Evolutionary conservation across 2,113 vertebrate species (phyloP).

Genomic region (Mystacornis crossleyi): DNA sequence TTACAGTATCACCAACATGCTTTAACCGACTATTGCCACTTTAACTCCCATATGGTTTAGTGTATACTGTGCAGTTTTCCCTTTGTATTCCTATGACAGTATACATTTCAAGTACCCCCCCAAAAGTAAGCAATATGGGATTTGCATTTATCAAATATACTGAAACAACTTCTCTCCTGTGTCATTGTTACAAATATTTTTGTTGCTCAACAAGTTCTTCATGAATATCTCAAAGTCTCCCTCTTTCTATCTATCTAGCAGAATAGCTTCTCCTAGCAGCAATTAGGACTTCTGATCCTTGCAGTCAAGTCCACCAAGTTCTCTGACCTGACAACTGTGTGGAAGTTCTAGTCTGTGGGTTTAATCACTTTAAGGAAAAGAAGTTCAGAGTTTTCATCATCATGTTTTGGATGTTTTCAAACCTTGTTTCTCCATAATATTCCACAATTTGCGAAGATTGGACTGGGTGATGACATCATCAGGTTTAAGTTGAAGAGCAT

Average conservation of each 20-base stretch:
- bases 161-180: conserved; percentile 69
- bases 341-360: conserved; percentile 27
- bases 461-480: conserved; percentile 97
- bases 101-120: conserved; percentile 41
- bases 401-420: conserved; percentile 89
- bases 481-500: conserved; percentile 94
- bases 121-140: conserved; percentile 29
- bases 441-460: conserved; percentile 97
- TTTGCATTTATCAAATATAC: conserved; percentile 56
- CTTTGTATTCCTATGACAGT: conserved; percentile 48
- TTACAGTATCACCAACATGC: conserved; percentile 39
- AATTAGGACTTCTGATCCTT: conserved; percentile 21
- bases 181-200: conserved; percentile 53
- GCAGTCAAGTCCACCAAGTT: conserved; percentile 9
- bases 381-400: conserved; percentile 30
- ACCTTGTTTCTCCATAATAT: conserved; percentile 99
- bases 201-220: conserved; percentile 45
- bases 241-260: conserved; percentile 47
- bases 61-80: conserved; percentile 43
- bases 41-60: conserved; percentile 24
- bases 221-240: conserved; percentile 35
- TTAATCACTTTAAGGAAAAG: neutral
- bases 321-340: neutral
- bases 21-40: conserved; percentile 18
- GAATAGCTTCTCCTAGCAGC: conserved; percentile 58